phyloP scores from a whole-genome alignment of 2,113 vertebrate genomes.

The Dolichallabes microphthalmus region DNA sequence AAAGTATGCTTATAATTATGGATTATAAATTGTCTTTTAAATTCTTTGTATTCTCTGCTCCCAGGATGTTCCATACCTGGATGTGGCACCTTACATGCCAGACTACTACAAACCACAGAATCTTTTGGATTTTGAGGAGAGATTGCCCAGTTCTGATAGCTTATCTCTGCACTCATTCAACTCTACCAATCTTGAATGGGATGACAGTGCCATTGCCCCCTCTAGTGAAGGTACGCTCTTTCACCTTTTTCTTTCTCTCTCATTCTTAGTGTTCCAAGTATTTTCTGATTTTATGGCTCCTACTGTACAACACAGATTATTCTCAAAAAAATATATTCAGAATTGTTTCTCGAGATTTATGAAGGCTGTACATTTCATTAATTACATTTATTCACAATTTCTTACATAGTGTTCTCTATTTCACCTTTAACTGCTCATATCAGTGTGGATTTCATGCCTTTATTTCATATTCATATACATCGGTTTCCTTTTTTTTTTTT shows the following conservation, averaged over 20 bases:
- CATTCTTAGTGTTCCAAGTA: not conserved
- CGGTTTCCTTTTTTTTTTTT: not conserved
- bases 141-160: conserved; percentile 93
- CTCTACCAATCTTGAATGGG: conserved; percentile 98
- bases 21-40: not conserved
- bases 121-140: conserved; percentile 93
- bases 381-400: not conserved
- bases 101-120: conserved; percentile 98
- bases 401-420: conserved; percentile 46
- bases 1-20: not conserved
- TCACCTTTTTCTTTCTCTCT: not conserved
- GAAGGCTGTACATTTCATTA: not conserved
- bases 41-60: not conserved
- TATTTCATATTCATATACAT: conserved; percentile 36
- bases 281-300: not conserved
- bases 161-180: conserved; percentile 95
- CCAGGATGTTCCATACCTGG: conserved; percentile 94
- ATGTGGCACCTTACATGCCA: conserved; percentile 96
- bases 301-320: not conserved
- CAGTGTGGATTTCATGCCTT: conserved; percentile 31
- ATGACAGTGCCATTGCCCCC: conserved; percentile 94
- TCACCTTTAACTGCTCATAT: conserved; percentile 13
- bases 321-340: not conserved
- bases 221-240: conserved; percentile 89
- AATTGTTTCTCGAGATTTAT: not conserved